phyloP scores from a whole-genome alignment of 2,113 vertebrate species.

The Nanorana parkeri region DNA sequence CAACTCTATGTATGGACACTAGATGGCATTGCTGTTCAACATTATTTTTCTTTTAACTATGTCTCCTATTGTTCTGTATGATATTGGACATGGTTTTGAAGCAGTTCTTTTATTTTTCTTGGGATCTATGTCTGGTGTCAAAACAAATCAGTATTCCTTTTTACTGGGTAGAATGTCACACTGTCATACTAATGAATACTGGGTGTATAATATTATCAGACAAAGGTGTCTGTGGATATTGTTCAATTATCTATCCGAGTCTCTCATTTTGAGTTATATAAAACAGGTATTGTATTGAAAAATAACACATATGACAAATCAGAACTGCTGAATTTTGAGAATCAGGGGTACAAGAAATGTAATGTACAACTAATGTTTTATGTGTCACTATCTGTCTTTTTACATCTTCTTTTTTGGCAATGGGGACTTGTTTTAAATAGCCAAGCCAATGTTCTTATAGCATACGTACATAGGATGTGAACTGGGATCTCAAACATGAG shows the following conservation, averaged over 20 bases:
- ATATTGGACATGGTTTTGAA: neutral
- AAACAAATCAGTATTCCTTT: constrained; percentile 3
- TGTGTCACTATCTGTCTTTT: too few species aligned
- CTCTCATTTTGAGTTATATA: too few species aligned
- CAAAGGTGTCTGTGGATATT: neutral
- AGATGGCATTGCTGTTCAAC: constrained; percentile 31
- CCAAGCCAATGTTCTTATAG: too few species aligned
- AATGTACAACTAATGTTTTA: too few species aligned
- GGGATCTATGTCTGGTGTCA: neutral
- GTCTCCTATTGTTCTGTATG: neutral
- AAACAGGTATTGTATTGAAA: too few species aligned
- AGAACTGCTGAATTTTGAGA: too few species aligned
- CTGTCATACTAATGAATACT: neutral
- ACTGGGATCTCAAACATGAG: too few species aligned
- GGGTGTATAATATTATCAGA: neutral
- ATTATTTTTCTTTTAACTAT: neutral
- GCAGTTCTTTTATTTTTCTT: neutral
- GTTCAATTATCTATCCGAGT: neutral
- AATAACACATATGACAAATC: too few species aligned
- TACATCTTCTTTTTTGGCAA: too few species aligned
- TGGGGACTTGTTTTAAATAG: too few species aligned
- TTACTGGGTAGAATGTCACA: neutral
- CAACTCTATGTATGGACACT: neutral
- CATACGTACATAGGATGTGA: too few species aligned
- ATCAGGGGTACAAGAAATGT: too few species aligned